phyloP scores from a whole-genome alignment of 2,113 vertebrate species.

The Gila orcuttii region DNA sequence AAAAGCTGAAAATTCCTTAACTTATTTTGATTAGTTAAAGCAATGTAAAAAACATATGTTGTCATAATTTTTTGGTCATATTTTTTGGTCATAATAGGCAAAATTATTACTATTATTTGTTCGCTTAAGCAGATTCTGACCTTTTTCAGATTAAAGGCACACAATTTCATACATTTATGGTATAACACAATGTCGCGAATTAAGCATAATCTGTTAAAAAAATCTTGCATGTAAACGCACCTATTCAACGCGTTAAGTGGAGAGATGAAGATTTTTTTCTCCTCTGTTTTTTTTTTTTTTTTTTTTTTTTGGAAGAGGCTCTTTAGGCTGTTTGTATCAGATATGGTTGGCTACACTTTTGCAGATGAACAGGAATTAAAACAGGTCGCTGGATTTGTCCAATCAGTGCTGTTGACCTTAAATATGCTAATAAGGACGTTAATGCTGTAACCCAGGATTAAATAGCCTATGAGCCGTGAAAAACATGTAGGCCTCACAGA shows the following conservation, averaged over 20 bases:
- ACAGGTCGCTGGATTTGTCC: background rate
- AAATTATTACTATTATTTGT: background rate
- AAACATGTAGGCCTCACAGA: background rate
- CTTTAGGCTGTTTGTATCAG: too few relatives aligned
- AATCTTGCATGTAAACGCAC: background rate
- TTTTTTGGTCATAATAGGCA: background rate
- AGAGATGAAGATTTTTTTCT: too few relatives aligned
- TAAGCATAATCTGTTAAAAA: background rate
- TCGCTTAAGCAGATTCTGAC: background rate
- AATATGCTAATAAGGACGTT: background rate
- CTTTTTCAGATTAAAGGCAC: background rate
- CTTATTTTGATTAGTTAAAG: too few relatives aligned
- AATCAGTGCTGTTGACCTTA: background rate
- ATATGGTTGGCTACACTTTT: background rate
- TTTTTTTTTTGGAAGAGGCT: too few relatives aligned
- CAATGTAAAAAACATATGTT: too few relatives aligned
- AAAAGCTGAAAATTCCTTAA: too few relatives aligned
- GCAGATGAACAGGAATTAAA: background rate
- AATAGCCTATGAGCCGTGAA: background rate
- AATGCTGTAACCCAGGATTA: background rate
- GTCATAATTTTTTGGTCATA: too few relatives aligned
- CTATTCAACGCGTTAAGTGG: too few relatives aligned
- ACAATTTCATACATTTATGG: background rate
- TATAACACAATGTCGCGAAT: background rate
- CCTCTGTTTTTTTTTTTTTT: too few relatives aligned